Percentiles rank a stretch among this genome's conserved stretches.
Conservation (phyloP, 1,140 invertebrate species). For the Aphelinus certus region DNA sequence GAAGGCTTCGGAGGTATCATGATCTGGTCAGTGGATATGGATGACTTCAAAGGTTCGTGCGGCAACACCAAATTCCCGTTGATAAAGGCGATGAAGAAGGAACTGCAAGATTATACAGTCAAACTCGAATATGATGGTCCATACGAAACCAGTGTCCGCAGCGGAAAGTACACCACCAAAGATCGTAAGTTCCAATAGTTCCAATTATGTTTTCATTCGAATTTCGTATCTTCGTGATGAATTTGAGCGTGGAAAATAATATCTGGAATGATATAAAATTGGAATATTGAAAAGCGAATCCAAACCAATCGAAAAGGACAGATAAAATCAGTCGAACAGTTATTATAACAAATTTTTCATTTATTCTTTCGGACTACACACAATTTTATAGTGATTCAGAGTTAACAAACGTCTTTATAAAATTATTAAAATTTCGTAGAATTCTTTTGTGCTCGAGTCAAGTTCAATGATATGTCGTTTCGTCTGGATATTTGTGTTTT, state of each 20-base stretch:
- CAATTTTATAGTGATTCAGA: not conserved
- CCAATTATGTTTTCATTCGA: slow-evolving; percentile 15
- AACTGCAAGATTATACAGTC: slow-evolving; percentile 84
- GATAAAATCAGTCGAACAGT: not conserved
- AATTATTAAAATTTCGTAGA: not conserved
- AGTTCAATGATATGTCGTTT: no score
- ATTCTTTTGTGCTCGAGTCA: no score
- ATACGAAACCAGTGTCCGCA: slow-evolving; percentile 77
- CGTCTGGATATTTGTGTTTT: no score
- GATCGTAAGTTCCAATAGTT: slow-evolving; percentile 76
- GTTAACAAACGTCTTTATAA: slow-evolving; percentile 21
- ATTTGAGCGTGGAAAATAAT: no score
- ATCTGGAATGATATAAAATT: no score
- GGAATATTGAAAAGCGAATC: no score
- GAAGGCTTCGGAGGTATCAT: slow-evolving; percentile 95
- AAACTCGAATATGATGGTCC: slow-evolving; percentile 88
- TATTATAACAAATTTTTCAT: slow-evolving; percentile 24
- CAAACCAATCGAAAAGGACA: no score
- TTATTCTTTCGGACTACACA: slow-evolving; percentile 3
- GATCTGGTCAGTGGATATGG: slow-evolving; percentile 97
- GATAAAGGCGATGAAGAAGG: slow-evolving; percentile 86
- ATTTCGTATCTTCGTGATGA: no score
- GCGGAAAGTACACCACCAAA: slow-evolving; percentile 83
- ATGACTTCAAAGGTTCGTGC: slow-evolving; percentile 91
- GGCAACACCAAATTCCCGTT: slow-evolving; percentile 92